Conservation (phyloP, 2,113 vertebrate genomes). For the Paramisgurnus dabryanus region DNA sequence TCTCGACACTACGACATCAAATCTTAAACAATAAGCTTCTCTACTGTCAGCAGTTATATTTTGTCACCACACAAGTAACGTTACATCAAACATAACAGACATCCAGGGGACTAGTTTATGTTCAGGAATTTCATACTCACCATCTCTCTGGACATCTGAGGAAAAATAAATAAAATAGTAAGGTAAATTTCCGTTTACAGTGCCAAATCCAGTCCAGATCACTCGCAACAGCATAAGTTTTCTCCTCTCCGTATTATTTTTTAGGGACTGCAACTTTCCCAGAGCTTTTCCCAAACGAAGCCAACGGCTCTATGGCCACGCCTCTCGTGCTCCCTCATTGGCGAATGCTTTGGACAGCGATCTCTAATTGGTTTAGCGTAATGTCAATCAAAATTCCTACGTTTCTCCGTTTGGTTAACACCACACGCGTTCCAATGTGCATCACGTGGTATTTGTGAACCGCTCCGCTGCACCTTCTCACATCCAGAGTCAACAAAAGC, state of each 20-base stretch:
- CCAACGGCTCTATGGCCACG: constrained; percentile 55
- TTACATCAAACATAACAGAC: neutral
- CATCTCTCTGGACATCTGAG: neutral
- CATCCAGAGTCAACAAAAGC: constrained; percentile 25
- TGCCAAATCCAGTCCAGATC: neutral
- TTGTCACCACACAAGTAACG: neutral
- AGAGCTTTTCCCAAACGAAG: constrained; percentile 54
- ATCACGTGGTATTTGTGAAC: constrained; percentile 70
- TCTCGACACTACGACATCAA: neutral
- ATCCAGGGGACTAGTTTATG: neutral
- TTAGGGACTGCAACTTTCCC: constrained; percentile 46
- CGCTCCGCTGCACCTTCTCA: neutral
- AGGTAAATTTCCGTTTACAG: neutral
- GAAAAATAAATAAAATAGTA: neutral
- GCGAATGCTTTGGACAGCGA: neutral
- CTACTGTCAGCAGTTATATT: neutral
- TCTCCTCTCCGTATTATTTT: constrained; percentile 42
- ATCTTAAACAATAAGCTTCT: neutral
- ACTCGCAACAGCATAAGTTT: neutral
- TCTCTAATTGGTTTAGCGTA: constrained; percentile 56
- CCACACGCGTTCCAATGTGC: constrained; percentile 46
- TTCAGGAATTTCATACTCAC: neutral
- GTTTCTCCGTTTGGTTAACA: constrained; percentile 46
- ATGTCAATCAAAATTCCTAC: constrained; percentile 60
- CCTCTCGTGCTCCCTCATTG: constrained; percentile 61